Evolutionary conservation across 2,113 vertebrate genomes (phyloP).

Genomic region (Engraulis encrasicolus): DNA sequence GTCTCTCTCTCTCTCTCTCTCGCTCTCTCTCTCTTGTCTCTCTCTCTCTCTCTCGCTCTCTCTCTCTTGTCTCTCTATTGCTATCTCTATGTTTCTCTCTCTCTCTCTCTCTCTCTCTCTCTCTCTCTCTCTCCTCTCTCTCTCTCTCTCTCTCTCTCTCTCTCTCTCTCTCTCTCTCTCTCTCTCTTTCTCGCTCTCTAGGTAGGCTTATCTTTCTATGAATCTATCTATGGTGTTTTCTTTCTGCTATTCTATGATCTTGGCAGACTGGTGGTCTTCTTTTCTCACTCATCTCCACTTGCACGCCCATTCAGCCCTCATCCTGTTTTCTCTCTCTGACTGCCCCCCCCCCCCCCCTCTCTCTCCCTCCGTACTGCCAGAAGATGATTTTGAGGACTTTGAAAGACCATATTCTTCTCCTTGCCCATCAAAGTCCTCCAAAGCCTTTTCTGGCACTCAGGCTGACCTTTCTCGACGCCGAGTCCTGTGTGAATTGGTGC

Average conservation of each 20-base stretch:
- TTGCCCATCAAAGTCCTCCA: slow-evolving; percentile 2
- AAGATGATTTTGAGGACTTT: no score
- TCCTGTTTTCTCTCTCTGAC: no score
- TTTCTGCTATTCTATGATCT: no score
- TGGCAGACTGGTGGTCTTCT: no score
- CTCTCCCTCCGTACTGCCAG: no score
- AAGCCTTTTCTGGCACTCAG: neutral
- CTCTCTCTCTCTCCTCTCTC: neutral
- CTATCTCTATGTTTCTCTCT: neutral
- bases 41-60: neutral
- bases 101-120: neutral
- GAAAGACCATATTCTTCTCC: no score
- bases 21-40: neutral
- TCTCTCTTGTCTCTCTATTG: neutral
- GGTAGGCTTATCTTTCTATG: no score
- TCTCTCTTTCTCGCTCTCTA: no score
- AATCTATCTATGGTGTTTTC: neutral
- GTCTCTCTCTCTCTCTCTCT: neutral
- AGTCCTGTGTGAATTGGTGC: neutral
- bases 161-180: no score
- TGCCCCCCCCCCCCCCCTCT: no score
- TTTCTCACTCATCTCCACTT: no score
- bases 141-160: neutral
- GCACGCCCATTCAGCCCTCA: no score
- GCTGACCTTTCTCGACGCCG: neutral